Conservation (phyloP, 2,797 vertebrate species). For the Linurgus olivaceus region DNA sequence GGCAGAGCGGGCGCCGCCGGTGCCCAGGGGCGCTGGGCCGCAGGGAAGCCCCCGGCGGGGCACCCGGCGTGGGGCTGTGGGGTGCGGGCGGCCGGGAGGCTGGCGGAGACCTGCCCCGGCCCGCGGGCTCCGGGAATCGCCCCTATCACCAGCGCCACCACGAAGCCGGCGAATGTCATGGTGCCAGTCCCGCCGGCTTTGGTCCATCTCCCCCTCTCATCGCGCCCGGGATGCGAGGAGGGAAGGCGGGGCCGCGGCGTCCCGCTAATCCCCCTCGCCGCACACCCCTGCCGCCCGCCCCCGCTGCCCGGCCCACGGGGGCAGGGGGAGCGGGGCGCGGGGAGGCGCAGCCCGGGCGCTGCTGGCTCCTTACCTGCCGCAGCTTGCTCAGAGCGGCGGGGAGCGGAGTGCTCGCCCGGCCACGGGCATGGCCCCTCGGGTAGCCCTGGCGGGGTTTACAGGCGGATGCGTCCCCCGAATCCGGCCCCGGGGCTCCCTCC, state of each 20-base stretch:
- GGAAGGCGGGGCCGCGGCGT: conserved; percentile 65
- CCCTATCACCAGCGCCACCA: conserved; percentile 61
- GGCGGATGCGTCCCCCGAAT: background rate
- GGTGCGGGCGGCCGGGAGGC: background rate
- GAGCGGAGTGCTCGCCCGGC: background rate
- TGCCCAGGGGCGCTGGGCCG: conserved; percentile 81
- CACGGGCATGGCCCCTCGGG: background rate
- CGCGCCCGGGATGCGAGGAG: background rate
- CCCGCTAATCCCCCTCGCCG: conserved; percentile 42
- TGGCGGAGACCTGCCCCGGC: background rate
- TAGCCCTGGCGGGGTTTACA: background rate
- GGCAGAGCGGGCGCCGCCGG: conserved; percentile 75
- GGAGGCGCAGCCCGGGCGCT: background rate
- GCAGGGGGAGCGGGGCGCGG: background rate
- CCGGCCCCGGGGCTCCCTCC: too few relatives aligned
- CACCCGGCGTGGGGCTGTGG: background rate
- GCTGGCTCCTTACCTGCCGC: background rate
- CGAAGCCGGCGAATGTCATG: conserved; percentile 64
- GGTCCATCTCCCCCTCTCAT: conserved; percentile 67
- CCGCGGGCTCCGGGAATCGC: conserved; percentile 1
- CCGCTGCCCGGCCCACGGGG: background rate
- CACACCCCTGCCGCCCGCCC: background rate
- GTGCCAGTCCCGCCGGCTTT: conserved; percentile 51
- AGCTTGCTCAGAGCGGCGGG: background rate
- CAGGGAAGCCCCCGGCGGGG: conserved; percentile 73